These are phyloP conservation scores for Panorpa germanica DNA, from an alignment of 2,888 invertebrate genomes.

Conservation along the genomic window DNA sequence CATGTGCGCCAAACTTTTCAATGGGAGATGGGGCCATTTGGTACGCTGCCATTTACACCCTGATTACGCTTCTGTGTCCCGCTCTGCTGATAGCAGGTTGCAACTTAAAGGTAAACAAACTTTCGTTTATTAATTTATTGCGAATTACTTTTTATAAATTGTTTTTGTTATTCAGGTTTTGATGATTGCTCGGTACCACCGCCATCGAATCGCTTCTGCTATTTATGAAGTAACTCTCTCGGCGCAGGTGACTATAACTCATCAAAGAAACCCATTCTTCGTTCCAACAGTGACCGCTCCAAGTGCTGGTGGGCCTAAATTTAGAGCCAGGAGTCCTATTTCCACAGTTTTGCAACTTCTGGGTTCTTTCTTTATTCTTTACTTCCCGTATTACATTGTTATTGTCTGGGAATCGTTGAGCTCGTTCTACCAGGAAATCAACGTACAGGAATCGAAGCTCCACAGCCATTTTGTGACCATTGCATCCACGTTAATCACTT, in stretches of 20 bases:
- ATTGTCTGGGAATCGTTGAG: slow-evolving; percentile 43
- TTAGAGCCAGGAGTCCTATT: slow-evolving; percentile 34
- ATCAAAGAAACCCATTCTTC: slow-evolving; percentile 61
- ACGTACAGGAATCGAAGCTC: slow-evolving; percentile 12
- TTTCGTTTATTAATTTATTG: slow-evolving; percentile 2
- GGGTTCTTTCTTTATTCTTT: slow-evolving; percentile 49
- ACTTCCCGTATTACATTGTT: slow-evolving; percentile 54
- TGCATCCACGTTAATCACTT: slow-evolving; percentile 16
- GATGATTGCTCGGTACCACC: slow-evolving; percentile 50
- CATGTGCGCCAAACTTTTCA: slow-evolving; percentile 49
- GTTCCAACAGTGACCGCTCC: slow-evolving; percentile 44
- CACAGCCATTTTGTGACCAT: slow-evolving; percentile 11
- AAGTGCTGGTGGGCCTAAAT: slow-evolving; percentile 26
- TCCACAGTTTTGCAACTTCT: slow-evolving; percentile 53
- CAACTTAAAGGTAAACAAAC: slow-evolving; percentile 38
- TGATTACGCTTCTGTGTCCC: slow-evolving; percentile 44
- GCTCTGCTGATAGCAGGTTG: slow-evolving; percentile 48
- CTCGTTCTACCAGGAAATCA: slow-evolving; percentile 16
- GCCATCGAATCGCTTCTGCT: slow-evolving; percentile 67
- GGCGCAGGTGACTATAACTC: slow-evolving; percentile 68
- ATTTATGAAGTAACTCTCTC: slow-evolving; percentile 71
- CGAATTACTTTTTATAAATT: slow-evolving; percentile 5
- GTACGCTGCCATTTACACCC: slow-evolving; percentile 44
- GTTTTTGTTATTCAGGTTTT: slow-evolving; percentile 25
- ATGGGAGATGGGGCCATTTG: slow-evolving; percentile 36